phyloP scores from a whole-genome alignment of 1,140 invertebrate genomes.

The Listronotus oregonensis region DNA sequence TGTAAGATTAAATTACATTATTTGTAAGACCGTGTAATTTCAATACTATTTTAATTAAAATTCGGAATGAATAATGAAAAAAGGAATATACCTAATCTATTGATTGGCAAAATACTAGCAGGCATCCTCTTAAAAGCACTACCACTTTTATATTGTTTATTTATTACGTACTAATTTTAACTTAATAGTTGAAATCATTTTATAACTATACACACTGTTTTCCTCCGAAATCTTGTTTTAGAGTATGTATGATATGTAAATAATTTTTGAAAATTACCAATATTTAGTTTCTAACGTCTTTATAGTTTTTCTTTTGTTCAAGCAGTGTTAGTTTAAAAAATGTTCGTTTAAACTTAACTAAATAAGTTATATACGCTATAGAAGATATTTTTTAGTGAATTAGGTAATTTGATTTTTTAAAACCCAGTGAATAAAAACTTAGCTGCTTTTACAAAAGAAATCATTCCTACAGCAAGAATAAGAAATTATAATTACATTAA shows the following conservation, averaged over 20 bases:
- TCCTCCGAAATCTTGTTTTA: constrained; percentile 31
- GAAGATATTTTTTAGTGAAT: background rate
- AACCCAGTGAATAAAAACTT: background rate
- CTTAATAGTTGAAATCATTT: constrained; percentile 12
- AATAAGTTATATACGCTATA: background rate
- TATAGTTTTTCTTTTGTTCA: constrained; percentile 39
- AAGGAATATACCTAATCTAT: background rate
- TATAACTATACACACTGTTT: constrained; percentile 29
- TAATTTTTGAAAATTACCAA: constrained; percentile 38
- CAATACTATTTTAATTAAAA: constrained; percentile 7
- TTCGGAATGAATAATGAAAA: constrained; percentile 11
- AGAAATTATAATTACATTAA: constrained; percentile 48
- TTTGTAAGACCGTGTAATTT: constrained; percentile 4
- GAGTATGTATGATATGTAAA: constrained; percentile 32
- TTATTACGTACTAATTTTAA: constrained; percentile 30
- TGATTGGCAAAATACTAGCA: constrained; percentile 20
- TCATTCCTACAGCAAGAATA: constrained; percentile 47
- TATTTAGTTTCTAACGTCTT: constrained; percentile 33
- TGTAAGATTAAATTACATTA: no score
- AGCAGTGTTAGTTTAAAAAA: constrained; percentile 28
- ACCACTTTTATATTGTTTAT: constrained; percentile 31
- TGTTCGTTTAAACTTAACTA: background rate
- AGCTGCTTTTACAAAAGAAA: constrained; percentile 43
- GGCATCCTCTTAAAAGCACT: constrained; percentile 18
- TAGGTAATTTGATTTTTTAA: background rate